These are phyloP conservation scores for Theropithecus gelada DNA, from an alignment of 2,113 vertebrate genomes.

Conservation along the genomic window DNA sequence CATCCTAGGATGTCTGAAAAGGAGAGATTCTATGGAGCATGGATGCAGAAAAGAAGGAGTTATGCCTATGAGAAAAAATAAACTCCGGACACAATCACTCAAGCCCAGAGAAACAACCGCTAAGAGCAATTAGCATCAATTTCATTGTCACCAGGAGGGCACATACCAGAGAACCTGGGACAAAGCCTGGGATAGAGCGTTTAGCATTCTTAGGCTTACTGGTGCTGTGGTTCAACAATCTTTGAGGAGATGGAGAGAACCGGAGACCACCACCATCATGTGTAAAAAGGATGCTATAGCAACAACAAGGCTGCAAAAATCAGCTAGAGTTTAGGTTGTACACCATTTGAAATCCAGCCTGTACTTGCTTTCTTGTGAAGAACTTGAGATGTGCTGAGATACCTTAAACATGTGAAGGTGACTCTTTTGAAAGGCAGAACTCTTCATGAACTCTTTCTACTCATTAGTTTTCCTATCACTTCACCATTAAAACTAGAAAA, in stretches of 20 bases:
- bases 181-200: no score
- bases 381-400: background rate
- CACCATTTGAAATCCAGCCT: background rate
- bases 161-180: background rate
- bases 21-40: background rate
- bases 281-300: background rate
- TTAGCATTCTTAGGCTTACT: background rate
- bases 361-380: background rate
- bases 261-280: background rate
- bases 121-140: background rate
- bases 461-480: background rate
- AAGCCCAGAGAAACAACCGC: background rate
- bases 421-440: background rate
- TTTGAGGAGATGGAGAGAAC: background rate
- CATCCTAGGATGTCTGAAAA: background rate
- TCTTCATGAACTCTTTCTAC: background rate
- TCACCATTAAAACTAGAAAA: slow-evolving; percentile 43
- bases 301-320: background rate
- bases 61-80: background rate
- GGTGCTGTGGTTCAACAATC: background rate
- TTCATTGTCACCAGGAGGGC: background rate
- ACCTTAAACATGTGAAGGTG: background rate
- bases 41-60: background rate
- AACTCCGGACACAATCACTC: background rate
- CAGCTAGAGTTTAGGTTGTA: background rate